These are phyloP conservation scores for Lepus oiostolus DNA, from an alignment of 2,797 vertebrate genomes.

Conservation along the genomic window DNA sequence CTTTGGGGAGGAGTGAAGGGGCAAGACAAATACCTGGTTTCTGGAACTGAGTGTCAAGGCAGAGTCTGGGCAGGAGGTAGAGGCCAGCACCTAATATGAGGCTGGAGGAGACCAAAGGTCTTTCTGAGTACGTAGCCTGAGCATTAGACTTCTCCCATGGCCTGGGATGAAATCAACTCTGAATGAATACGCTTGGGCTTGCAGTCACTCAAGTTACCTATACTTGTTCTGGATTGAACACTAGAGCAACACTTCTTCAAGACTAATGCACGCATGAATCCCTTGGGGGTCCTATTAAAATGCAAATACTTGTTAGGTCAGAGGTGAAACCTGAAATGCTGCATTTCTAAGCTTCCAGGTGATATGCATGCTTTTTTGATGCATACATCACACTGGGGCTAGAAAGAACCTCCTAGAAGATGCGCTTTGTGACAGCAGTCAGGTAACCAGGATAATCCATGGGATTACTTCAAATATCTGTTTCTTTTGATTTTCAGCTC, in stretches of 20 bases:
- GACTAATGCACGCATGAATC: not conserved
- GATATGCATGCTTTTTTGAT: not conserved
- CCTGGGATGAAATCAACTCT: not conserved
- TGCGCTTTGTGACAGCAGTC: not conserved
- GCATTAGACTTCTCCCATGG: not conserved
- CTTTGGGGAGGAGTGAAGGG: not conserved
- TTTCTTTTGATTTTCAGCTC: conserved; percentile 47
- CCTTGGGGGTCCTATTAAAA: conserved; percentile 27
- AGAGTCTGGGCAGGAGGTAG: not conserved
- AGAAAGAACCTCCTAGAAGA: conserved; percentile 37
- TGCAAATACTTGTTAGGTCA: conserved; percentile 18
- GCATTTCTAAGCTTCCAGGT: not conserved
- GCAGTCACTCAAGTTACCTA: not conserved
- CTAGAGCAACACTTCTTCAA: not conserved
- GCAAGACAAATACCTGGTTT: not conserved
- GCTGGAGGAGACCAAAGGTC: conserved; percentile 35
- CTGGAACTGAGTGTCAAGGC: not conserved
- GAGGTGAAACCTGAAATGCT: not conserved
- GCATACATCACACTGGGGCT: not conserved
- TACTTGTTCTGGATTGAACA: conserved; percentile 34
- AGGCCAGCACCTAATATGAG: not conserved
- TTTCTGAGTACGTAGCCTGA: not conserved
- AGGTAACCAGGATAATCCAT: not conserved
- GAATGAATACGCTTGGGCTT: not conserved
- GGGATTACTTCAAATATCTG: conserved; percentile 27